Evolutionary conservation across 2,888 invertebrate species (phyloP).

Genomic region (Leptogaster cylindrica): DNA sequence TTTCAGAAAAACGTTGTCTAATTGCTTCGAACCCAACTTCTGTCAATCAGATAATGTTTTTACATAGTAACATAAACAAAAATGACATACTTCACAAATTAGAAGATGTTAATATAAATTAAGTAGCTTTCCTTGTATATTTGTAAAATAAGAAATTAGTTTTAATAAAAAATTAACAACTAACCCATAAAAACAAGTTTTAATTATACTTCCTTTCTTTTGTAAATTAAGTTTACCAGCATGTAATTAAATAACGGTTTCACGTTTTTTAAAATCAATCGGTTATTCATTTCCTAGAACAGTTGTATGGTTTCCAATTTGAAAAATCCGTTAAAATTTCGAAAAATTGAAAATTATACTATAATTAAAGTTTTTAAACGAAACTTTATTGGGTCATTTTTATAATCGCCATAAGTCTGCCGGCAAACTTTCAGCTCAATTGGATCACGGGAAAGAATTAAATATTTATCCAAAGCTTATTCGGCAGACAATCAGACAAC

Average conservation of each 20-base stretch:
- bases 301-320: too few species aligned
- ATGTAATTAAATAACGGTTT: too few species aligned
- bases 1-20: slow-evolving; percentile 39
- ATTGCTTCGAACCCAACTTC: slow-evolving; percentile 20
- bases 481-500: too few species aligned
- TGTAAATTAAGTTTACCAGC: too few species aligned
- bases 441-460: not conserved
- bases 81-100: not conserved
- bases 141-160: not conserved
- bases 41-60: slow-evolving; percentile 45
- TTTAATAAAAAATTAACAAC: not conserved
- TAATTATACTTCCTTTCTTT: not conserved
- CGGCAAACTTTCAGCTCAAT: not conserved
- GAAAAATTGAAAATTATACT: too few species aligned
- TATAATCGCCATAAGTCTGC: too few species aligned
- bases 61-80: slow-evolving; percentile 35
- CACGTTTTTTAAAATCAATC: too few species aligned
- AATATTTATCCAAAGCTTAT: not conserved
- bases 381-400: too few species aligned
- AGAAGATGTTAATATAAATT: not conserved
- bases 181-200: not conserved
- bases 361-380: too few species aligned
- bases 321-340: too few species aligned
- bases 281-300: too few species aligned
- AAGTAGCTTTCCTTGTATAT: not conserved